Evolutionary conservation across 2,113 vertebrate genomes (phyloP), one percentile per base, ranked within the genome.

Genomic region (Erpornis zantholeuca): DNA sequence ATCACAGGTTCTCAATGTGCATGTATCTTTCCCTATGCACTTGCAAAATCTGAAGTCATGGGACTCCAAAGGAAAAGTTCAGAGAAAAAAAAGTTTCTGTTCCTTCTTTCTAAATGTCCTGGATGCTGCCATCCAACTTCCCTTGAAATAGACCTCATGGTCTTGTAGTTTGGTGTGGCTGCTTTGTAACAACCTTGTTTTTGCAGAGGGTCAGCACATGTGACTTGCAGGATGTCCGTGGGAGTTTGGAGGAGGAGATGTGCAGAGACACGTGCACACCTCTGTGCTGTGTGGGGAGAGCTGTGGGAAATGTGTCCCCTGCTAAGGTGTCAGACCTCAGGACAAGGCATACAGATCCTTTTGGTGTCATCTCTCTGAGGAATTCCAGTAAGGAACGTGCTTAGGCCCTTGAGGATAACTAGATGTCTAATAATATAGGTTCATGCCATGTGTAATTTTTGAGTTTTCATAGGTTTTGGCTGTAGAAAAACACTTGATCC

Each of bases 31-130:
- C 97, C 96, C 97, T 93, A 44, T 93, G 82, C 81, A 94, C 97
- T 98, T 98, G 98, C 98, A 98, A 98, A 98, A 98, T 98, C 95
- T 90, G 91, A 88, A 96, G 97, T 98, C 98, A 98, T 97, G 97
- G 78, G 98, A 96, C 88, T 97, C 94, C 93, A 97, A 97, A 97
- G 86, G 92, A 98, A 97, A 93, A 93, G 95, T 96, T 89, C 44
- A 85, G 93, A 96, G 94, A 93, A 97, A 66, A 52, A 66, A 92
- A 94, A 97, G 97, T 98, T 98, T 98, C 98, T 97, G 97, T 98
- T 98, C 98, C 98, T 96, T 79, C 76, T 98, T 98, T 98, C 89
- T 95, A 83, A 92, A 90, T 94, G 96, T 94, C 82, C 95, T 97
- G 95, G 96, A 92, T 72, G 89, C 31, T 76, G 69, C 93, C 87